Base-by-base conservation (phyloP, 2,888 invertebrate genomes). In the Labia minor region DNA sequence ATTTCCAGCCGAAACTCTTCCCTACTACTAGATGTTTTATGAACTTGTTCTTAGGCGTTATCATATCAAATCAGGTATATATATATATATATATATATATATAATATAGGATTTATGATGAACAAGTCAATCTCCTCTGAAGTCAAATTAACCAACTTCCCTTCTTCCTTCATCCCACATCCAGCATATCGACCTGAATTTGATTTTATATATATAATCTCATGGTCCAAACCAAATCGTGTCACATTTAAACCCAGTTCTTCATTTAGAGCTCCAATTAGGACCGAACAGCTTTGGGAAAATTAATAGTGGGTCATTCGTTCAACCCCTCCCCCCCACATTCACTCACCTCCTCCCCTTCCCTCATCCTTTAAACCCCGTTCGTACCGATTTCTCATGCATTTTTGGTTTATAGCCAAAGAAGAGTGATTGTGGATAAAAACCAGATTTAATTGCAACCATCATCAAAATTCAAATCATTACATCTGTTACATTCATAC, bases 391-490 rank as follows among this genome's bases (percentile, higher is more conserved):
- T 49, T 11, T 49, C 14, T 14, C 16, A 49, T 49, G 49, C 49
- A 49, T 49, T 49, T n/a, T 49, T 49, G 49, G 49, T 49, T 49
- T 49, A 49, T 49, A 16, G n/a, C n/a, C 16, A 16, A 49, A 8
- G 49, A 14, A 49, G n/a, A 49, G n/a, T 3, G 49, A 14, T 11
- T 4, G 16, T 16, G n/a, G 14, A 49, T 49, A 49, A 49, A 49
- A 49, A 49, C 49, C 49, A 49, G 49, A 49, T 49, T 49, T 49
- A 49, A 49, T 49, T 49, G 49, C 49, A 49, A n/a, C 16, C 49
- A 49, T 49, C 49, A 49, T 49, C 49, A 49, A 49, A 49, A 49
- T 49, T 49, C 49, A 49, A 49, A 49, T 49, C 49, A 49, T 49
- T 49, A 49, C 49, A 49, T 49, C 49, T 49, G 49, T 49, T 49